phyloP scores from a whole-genome alignment of 2,888 invertebrate genomes.

The Anarsia innoxiella region DNA sequence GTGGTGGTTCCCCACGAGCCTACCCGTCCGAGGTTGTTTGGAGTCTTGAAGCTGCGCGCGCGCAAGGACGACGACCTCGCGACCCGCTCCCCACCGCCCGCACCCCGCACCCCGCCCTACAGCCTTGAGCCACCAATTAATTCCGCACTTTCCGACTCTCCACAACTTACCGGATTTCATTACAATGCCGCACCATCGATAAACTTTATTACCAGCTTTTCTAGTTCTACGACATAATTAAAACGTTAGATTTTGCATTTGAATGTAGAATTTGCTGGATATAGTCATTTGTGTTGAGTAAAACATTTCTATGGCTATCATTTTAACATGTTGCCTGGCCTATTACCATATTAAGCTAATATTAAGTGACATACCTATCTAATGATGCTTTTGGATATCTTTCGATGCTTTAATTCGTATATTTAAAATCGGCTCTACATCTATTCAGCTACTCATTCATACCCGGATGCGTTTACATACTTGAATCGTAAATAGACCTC shows the following conservation, averaged over 20 bases:
- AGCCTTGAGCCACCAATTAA: slow-evolving; percentile 61
- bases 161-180: not conserved
- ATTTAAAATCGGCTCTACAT: too few species aligned
- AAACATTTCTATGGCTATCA: not conserved
- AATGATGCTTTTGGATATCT: too few species aligned
- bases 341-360: too few species aligned
- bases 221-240: not conserved
- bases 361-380: too few species aligned
- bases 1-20: not conserved
- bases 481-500: too few species aligned
- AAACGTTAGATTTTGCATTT: not conserved
- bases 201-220: slow-evolving; percentile 5
- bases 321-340: too few species aligned
- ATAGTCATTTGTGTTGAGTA: not conserved
- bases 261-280: not conserved
- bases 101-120: slow-evolving; percentile 19
- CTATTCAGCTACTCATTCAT: too few species aligned
- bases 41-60: slow-evolving; percentile 30
- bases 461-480: too few species aligned
- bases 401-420: too few species aligned
- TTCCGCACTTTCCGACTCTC: slow-evolving; percentile 22
- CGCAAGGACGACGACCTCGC: slow-evolving; percentile 57
- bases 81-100: slow-evolving; percentile 7
- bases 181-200: slow-evolving; percentile 1
- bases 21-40: slow-evolving; percentile 8